A percentile compares a stretch with the other conserved stretches of the same genome.
Conservation (phyloP, 2,113 vertebrate species). For the Turdus rufiventris region DNA sequence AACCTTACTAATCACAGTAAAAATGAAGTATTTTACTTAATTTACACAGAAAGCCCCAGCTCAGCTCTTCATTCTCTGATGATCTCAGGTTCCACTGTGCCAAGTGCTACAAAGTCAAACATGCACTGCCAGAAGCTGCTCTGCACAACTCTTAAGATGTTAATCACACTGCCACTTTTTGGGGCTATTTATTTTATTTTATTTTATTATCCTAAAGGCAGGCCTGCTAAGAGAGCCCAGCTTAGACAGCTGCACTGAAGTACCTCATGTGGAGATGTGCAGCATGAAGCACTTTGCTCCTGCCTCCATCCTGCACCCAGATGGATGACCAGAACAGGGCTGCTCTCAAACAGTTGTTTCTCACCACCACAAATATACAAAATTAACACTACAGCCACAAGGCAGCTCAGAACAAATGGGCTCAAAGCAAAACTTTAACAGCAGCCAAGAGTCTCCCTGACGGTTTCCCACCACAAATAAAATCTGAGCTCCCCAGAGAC, state of each 20-base stretch:
- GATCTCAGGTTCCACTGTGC: not conserved
- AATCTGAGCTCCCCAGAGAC: not conserved
- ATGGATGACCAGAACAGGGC: not conserved
- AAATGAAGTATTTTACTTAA: not conserved
- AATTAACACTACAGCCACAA: not conserved
- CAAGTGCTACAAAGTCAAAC: not conserved
- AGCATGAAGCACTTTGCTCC: not conserved
- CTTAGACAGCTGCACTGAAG: not conserved
- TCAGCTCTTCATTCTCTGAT: not conserved
- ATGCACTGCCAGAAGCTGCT: not conserved
- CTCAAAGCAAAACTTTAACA: not conserved
- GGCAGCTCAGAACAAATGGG: not conserved
- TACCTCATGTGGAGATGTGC: not conserved
- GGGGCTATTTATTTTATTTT: not conserved
- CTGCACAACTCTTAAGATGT: not conserved
- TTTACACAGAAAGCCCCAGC: not conserved
- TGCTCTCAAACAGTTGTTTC: not conserved
- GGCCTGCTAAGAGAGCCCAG: not conserved
- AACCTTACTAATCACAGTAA: not conserved
- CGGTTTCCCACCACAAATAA: rapidly evolving
- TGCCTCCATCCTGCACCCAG: not conserved
- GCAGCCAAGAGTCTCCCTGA: not conserved
- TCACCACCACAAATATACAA: not conserved
- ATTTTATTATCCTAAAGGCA: not conserved
- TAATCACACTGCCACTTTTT: not conserved